phyloP scores from a whole-genome alignment of 2,113 vertebrate species.

The Sturnira hondurensis region DNA sequence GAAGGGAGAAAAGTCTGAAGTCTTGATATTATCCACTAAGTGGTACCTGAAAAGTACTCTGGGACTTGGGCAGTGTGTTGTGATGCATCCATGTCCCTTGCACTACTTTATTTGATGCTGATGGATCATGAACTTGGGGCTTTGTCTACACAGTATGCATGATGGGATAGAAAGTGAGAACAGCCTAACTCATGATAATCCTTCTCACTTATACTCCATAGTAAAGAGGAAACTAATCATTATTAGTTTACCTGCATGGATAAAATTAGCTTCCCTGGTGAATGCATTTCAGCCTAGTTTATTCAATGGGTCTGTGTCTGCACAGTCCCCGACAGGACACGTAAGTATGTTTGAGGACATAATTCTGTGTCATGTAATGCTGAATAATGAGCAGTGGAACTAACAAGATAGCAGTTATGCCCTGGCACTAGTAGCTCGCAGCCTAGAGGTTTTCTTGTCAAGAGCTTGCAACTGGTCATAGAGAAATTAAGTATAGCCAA shows the following conservation, averaged over 20 bases:
- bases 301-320: conserved; percentile 29
- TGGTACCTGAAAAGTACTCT: background rate
- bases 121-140: background rate
- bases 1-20: background rate
- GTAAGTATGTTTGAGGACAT: background rate
- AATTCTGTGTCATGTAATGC: background rate
- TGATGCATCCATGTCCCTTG: background rate
- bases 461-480: background rate
- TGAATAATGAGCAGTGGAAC: background rate
- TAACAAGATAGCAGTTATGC: background rate
- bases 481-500: conserved; percentile 10
- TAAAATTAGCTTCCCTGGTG: conserved; percentile 16
- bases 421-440: background rate
- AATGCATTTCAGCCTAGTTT: background rate
- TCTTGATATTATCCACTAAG: background rate
- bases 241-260: background rate
- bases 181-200: background rate
- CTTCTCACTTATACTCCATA: background rate
- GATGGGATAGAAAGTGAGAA: background rate
- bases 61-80: background rate
- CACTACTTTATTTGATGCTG: background rate
- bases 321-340: background rate
- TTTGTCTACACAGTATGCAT: background rate
- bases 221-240: background rate
- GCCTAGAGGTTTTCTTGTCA: background rate